Evolutionary conservation across 30 jellyfish, hydroid and myxozoan species (phyloP).

Genomic region (Catostylus mosaicus): DNA sequence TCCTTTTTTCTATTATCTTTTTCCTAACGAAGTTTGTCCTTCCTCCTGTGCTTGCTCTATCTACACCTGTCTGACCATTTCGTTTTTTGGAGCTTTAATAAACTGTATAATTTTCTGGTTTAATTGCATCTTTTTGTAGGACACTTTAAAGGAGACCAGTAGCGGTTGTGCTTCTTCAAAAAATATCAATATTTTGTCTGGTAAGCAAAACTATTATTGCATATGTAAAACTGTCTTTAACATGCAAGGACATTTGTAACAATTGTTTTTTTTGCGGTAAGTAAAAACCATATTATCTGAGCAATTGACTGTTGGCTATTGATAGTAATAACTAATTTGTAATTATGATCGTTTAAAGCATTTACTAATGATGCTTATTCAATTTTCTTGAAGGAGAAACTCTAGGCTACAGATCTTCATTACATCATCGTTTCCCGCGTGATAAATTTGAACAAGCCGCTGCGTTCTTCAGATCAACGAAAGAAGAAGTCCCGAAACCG

Average conservation of each 20-base stretch:
- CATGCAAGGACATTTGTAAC: not conserved
- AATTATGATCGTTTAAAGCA: not conserved
- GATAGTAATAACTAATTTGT: not conserved
- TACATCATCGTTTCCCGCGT: conserved; percentile 76
- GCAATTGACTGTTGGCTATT: not conserved
- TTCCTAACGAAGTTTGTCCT: not conserved
- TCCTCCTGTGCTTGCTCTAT: not conserved
- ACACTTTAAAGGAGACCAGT: not conserved
- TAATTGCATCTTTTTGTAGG: not conserved
- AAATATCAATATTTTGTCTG: not conserved
- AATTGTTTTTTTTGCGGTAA: not conserved
- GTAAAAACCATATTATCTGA: not conserved
- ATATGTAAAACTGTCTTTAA: not conserved
- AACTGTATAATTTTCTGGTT: not conserved
- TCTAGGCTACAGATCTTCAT: conserved; percentile 41
- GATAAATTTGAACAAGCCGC: conserved; percentile 68
- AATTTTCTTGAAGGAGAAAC: conserved; percentile 37
- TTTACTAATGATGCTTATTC: not conserved
- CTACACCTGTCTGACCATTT: not conserved
- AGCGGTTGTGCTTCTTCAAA: not conserved
- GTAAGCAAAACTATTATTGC: not conserved
- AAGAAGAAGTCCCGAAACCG: conserved; percentile 2
- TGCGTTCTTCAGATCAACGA: conserved; percentile 46
- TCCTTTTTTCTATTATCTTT: not conserved
- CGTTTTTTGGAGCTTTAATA: not conserved